A percentile compares a stretch with the other conserved stretches of the same genome.
phyloP scores from a whole-genome alignment of 2,888 invertebrate species.

The Uropetala carovei region DNA sequence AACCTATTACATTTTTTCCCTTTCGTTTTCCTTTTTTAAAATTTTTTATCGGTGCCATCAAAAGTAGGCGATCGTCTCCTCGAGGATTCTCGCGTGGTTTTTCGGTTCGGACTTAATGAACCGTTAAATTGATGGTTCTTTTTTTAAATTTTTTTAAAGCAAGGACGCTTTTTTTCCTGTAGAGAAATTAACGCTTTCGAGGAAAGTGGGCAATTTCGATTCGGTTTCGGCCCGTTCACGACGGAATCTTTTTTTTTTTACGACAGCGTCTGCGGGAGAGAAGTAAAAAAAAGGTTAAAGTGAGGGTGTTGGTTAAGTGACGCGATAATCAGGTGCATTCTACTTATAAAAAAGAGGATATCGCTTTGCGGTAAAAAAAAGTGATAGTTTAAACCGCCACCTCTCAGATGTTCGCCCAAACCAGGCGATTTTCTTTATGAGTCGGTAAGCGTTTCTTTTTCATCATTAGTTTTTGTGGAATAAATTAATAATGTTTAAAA shows the following conservation, averaged over 20 bases:
- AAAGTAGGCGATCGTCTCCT: not conserved
- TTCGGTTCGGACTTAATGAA: not conserved
- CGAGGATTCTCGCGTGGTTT: not conserved
- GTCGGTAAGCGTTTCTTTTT: too few species aligned
- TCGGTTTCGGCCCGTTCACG: not conserved
- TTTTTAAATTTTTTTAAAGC: not conserved
- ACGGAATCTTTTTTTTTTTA: not conserved
- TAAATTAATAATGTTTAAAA: too few species aligned
- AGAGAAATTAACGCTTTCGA: not conserved
- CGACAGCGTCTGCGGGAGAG: not conserved
- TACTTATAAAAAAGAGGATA: too few species aligned
- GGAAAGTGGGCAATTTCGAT: not conserved
- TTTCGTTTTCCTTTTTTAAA: not conserved
- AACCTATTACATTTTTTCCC: not conserved
- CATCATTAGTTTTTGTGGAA: too few species aligned
- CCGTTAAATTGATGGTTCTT: not conserved
- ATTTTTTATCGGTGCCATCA: not conserved
- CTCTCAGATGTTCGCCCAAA: too few species aligned
- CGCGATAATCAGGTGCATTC: too few species aligned
- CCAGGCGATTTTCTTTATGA: too few species aligned
- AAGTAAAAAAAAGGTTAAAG: too few species aligned
- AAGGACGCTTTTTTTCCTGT: not conserved
- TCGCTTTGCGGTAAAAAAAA: too few species aligned
- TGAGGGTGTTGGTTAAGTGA: too few species aligned
- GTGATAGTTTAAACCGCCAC: too few species aligned